Base-by-base conservation (phyloP, 2,888 invertebrate genomes). In the Hyposoter didymator region DNA sequence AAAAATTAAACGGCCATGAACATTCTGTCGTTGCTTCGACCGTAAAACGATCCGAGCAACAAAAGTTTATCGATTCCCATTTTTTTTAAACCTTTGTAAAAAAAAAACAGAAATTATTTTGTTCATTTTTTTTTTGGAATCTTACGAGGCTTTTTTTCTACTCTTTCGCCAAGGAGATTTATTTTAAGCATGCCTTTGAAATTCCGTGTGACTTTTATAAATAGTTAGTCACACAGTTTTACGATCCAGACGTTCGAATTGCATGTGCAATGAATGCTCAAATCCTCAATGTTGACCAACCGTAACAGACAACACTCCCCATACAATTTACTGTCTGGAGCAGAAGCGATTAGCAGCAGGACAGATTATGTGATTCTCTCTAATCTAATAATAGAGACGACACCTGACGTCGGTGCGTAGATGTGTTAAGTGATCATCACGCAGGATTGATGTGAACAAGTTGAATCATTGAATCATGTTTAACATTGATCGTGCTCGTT, bases 321-420 rank as follows among this genome's bases (percentile, higher is more conserved):
- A 22, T n/a, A 28, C 59, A 5, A 39, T 39, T 39, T 59, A 43
- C 49, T 67, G 28, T 28, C 19, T 47, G 52, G n/a, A 80, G 66
- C 55, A 47, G 47, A 28, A 76, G 12, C 59, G 64, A 84, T 84
- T 84, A 74, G 64, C 80, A 55, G 22, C 72, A 55, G 66, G 43
- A 74, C 74, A 69, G 67, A 59, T 59, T 59, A 59, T 59, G 14
- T 5, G 59, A 28, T 59, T 28, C 28, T 28, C 59, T 59, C 59
- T 76, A 75, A 84, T 84, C 84, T 76, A 84, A 80, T 76, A 80
- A 80, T 76, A 80, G 84, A 39, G 39, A 59, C 72, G 67, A 19
- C 67, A 39, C 79, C 81, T 55, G 73, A 43, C 59, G 69, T 64
- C 17, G 35, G 14, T 55, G 3, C 55, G 2, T 22, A 55, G 2